Conservation (phyloP, 2,888 invertebrate genomes). For the Noctua fimbriata region DNA sequence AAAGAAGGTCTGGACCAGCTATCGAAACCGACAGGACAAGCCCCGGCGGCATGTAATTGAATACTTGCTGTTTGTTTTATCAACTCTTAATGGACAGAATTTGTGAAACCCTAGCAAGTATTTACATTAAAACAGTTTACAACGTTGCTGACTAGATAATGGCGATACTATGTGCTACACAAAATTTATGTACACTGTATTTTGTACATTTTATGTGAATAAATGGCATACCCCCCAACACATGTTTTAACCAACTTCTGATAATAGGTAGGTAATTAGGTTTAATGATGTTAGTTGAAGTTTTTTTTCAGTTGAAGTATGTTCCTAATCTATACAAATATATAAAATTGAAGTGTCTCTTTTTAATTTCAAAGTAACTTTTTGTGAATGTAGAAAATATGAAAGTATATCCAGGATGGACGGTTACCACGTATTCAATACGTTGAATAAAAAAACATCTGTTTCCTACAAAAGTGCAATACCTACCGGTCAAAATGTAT, state of each 20-base stretch:
- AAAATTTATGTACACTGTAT: neutral
- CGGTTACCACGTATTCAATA: too few relatives aligned
- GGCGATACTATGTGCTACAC: neutral
- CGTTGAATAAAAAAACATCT: too few relatives aligned
- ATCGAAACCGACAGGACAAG: neutral
- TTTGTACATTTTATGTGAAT: neutral
- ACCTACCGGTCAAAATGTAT: too few relatives aligned
- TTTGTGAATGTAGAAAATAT: too few relatives aligned
- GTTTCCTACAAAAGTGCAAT: too few relatives aligned
- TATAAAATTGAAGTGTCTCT: too few relatives aligned
- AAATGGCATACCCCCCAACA: neutral
- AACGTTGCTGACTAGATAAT: neutral
- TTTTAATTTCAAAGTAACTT: too few relatives aligned
- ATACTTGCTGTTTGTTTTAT: neutral
- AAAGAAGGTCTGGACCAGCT: neutral
- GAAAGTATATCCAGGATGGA: too few relatives aligned
- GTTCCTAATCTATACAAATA: too few relatives aligned
- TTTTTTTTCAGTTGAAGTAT: neutral
- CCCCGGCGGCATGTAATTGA: neutral
- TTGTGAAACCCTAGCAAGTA: slow-evolving; percentile 1
- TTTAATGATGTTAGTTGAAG: neutral
- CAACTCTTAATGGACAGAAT: neutral
- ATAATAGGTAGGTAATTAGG: neutral
- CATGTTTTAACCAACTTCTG: neutral
- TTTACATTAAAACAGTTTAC: neutral